These are phyloP conservation scores for Conops quadrifasciatus DNA, from an alignment of 2,888 invertebrate species.

Conservation along the genomic window DNA sequence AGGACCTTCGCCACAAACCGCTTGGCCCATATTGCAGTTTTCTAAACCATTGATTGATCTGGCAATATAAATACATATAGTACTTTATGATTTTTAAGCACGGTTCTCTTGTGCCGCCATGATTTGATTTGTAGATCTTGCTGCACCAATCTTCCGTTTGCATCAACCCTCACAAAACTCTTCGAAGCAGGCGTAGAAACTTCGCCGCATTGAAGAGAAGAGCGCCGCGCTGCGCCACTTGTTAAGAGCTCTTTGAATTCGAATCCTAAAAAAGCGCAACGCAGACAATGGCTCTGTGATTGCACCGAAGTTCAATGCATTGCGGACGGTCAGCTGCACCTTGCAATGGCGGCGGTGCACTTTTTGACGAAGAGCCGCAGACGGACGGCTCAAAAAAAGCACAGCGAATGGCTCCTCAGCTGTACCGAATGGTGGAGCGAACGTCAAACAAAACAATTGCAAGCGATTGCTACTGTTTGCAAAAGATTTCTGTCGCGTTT, in stretches of 20 bases:
- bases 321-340: slow-evolving; percentile 32
- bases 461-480: slow-evolving; percentile 38
- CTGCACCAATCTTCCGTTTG: too few relatives aligned
- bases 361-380: slow-evolving; percentile 12
- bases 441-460: slow-evolving; percentile 39
- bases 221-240: not conserved
- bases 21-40: too few relatives aligned
- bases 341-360: slow-evolving; percentile 30
- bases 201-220: not conserved
- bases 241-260: slow-evolving; percentile 29
- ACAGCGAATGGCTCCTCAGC: slow-evolving; percentile 1
- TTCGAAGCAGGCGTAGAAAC: too few relatives aligned
- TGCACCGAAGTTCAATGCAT: slow-evolving; percentile 17
- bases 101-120: too few relatives aligned
- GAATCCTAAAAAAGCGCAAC: slow-evolving; percentile 12
- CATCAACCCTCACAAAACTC: too few relatives aligned
- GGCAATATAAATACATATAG: not conserved
- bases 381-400: slow-evolving; percentile 6
- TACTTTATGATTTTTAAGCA: too few relatives aligned
- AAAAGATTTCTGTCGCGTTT: slow-evolving; percentile 23
- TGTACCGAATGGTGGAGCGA: slow-evolving; percentile 26
- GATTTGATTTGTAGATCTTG: too few relatives aligned
- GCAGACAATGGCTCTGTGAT: slow-evolving; percentile 26
- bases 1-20: not conserved
- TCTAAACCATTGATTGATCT: not conserved